Evolutionary conservation across 1,140 invertebrate genomes (phyloP).

Genomic region (Mesaphorura yosii): DNA sequence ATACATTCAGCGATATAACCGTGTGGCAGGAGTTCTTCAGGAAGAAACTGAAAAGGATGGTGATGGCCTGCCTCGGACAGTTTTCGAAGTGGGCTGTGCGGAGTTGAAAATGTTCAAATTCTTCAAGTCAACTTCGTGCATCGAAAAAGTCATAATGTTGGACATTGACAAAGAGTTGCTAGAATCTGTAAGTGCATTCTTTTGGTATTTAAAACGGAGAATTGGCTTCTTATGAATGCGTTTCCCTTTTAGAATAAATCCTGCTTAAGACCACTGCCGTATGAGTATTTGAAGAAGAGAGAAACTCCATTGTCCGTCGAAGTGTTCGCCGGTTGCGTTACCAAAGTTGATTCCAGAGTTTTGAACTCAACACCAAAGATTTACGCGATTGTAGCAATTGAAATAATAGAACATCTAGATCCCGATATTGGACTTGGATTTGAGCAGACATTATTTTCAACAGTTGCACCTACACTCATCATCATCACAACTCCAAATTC

Average conservation of each 20-base stretch:
- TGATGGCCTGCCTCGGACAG: background rate
- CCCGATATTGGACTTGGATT: constrained; percentile 35
- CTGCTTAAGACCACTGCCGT: constrained; percentile 11
- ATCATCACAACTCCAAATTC: constrained; percentile 46
- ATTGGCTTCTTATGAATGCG: background rate
- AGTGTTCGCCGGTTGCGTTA: constrained; percentile 22
- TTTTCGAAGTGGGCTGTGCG: constrained; percentile 29
- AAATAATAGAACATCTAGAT: constrained; percentile 44
- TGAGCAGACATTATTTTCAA: constrained; percentile 38
- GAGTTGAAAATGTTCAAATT: constrained; percentile 19
- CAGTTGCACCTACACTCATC: constrained; percentile 38
- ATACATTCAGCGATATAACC: constrained; percentile 25
- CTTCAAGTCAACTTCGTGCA: constrained; percentile 13
- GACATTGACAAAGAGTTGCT: constrained; percentile 22
- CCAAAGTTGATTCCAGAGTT: constrained; percentile 14
- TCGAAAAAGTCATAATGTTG: constrained; percentile 25
- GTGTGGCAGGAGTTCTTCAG: constrained; percentile 10
- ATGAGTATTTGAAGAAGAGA: constrained; percentile 12
- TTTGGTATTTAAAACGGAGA: background rate
- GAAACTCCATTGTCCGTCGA: constrained; percentile 20
- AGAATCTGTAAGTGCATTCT: constrained; percentile 8
- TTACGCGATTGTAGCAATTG: constrained; percentile 25
- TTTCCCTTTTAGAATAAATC: constrained; percentile 2
- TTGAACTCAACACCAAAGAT: constrained; percentile 4
- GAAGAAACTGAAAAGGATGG: background rate